These are phyloP conservation scores for Leptopilina syphax DNA, from an alignment of 2,888 invertebrate species.

Conservation along the genomic window DNA sequence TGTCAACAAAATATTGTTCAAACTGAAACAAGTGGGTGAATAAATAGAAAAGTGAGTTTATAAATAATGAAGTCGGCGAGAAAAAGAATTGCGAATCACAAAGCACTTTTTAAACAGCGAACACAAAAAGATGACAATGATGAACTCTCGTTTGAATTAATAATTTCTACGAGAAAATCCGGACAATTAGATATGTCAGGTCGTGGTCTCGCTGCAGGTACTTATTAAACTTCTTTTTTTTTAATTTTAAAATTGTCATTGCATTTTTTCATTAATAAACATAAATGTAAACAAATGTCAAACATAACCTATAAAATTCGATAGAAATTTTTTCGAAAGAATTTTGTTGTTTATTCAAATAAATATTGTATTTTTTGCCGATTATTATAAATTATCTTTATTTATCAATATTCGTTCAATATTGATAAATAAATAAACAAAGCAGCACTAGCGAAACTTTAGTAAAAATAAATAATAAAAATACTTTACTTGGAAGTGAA, in stretches of 20 bases:
- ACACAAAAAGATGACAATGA: conserved; percentile 84
- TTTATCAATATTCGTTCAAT: no score
- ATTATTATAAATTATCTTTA: neutral
- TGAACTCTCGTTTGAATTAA: conserved; percentile 83
- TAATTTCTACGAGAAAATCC: conserved; percentile 88
- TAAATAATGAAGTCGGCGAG: conserved; percentile 45
- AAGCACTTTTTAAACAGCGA: conserved; percentile 84
- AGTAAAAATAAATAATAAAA: no score
- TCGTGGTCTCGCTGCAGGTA: conserved; percentile 86
- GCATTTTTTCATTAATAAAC: neutral
- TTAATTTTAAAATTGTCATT: conserved; percentile 24
- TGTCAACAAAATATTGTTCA: no score
- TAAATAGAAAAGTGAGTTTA: neutral
- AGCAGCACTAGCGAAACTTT: no score
- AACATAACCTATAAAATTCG: conserved; percentile 6
- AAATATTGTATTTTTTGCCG: neutral
- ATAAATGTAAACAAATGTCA: neutral
- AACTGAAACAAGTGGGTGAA: neutral
- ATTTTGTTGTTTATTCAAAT: neutral
- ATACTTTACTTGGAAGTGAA: no score
- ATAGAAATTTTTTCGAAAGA: no score
- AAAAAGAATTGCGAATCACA: conserved; percentile 48
- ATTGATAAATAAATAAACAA: no score
- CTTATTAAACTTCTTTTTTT: conserved; percentile 55
- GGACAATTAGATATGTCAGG: conserved; percentile 89